Evolutionary conservation across 37 sponge, comb jelly and placozoan species (phyloP).

Genomic region (Spongia lamella): DNA sequence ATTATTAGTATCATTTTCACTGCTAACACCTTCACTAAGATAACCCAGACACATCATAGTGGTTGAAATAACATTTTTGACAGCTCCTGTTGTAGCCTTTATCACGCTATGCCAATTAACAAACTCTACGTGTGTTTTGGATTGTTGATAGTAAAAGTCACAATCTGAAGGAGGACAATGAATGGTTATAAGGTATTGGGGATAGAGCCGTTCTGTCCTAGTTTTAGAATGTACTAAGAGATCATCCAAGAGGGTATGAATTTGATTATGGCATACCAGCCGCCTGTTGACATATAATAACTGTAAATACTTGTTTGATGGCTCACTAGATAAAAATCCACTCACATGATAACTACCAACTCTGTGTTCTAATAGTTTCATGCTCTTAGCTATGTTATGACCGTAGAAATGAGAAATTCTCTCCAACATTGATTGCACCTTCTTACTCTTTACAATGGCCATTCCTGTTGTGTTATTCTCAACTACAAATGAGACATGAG

Average conservation of each 20-base stretch:
- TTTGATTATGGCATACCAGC: slow-evolving; percentile 41
- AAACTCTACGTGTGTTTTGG: slow-evolving; percentile 64
- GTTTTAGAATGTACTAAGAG: slow-evolving; percentile 30
- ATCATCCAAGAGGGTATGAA: slow-evolving; percentile 40
- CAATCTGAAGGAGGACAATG: slow-evolving; percentile 43
- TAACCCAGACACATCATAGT: too few species aligned
- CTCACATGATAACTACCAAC: slow-evolving; percentile 4
- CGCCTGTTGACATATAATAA: slow-evolving; percentile 69
- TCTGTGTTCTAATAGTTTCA: neutral
- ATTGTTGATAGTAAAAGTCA: slow-evolving; percentile 51
- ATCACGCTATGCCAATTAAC: slow-evolving; percentile 30
- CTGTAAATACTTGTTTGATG: slow-evolving; percentile 42
- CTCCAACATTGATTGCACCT: slow-evolving; percentile 24
- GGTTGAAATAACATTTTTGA: neutral
- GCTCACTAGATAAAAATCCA: slow-evolving; percentile 50
- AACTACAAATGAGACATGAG: slow-evolving; percentile 58
- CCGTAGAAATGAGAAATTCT: slow-evolving; percentile 46
- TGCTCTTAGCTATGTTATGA: neutral
- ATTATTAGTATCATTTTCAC: too few species aligned
- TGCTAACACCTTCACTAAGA: too few species aligned
- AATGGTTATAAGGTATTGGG: slow-evolving; percentile 38
- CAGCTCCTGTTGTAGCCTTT: neutral
- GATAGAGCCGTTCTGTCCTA: slow-evolving; percentile 3
- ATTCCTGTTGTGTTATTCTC: slow-evolving; percentile 33
- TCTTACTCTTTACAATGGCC: slow-evolving; percentile 35